phyloP scores from a whole-genome alignment of 2,888 invertebrate genomes.

The Aplocera efformata region DNA sequence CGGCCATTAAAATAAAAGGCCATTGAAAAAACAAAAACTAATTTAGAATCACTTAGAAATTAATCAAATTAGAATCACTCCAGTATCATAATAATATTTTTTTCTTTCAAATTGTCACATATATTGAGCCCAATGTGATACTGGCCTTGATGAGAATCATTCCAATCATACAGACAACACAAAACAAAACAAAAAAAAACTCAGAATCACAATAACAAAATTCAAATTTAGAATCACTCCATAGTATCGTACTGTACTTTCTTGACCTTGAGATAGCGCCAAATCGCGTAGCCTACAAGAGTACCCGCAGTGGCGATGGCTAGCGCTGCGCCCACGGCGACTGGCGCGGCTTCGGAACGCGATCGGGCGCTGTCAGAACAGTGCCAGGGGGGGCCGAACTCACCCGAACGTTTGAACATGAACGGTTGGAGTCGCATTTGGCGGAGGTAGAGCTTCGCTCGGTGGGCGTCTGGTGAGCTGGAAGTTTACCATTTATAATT shows the following conservation, averaged over 20 bases:
- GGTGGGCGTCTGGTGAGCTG: conserved; percentile 67
- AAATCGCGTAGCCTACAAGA: conserved; percentile 91
- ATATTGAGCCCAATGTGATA: no score
- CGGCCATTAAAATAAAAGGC: no score
- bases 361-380: conserved; percentile 74
- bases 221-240: conserved; percentile 79
- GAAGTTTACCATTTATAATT: conserved; percentile 14
- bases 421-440: conserved; percentile 91
- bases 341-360: conserved; percentile 92
- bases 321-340: conserved; percentile 84
- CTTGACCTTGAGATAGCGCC: conserved; percentile 92
- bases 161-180: no score
- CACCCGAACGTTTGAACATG: conserved; percentile 89
- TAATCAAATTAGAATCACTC: no score
- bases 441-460: conserved; percentile 83
- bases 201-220: background rate
- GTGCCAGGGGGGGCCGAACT: conserved; percentile 85
- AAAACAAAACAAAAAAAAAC: background rate
- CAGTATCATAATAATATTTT: no score
- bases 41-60: no score
- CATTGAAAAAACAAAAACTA: no score
- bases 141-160: no score
- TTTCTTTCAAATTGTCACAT: no score
- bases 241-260: conserved; percentile 95
- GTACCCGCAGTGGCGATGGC: conserved; percentile 91